phyloP scores from a whole-genome alignment of 1,140 invertebrate genomes.

The Monochamus saltuarius region DNA sequence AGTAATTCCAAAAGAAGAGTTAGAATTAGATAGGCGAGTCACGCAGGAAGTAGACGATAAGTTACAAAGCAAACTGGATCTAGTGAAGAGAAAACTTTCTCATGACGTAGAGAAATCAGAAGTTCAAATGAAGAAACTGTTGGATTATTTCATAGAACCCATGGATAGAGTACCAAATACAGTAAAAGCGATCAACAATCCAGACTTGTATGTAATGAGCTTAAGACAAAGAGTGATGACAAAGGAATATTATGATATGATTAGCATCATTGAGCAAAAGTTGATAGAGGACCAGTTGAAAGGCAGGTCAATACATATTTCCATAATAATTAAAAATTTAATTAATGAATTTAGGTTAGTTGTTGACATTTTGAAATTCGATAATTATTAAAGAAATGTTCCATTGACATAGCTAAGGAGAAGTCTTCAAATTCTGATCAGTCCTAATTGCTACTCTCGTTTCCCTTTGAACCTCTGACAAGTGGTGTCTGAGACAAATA shows the following conservation, averaged over 20 bases:
- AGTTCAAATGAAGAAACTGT: constrained; percentile 69
- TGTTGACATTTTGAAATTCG: no score
- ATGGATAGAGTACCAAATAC: constrained; percentile 52
- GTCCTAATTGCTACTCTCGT: no score
- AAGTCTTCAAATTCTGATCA: no score
- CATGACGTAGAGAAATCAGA: constrained; percentile 70
- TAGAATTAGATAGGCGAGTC: constrained; percentile 66
- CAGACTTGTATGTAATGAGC: constrained; percentile 56
- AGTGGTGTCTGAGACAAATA: no score
- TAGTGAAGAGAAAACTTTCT: constrained; percentile 57
- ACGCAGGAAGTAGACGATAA: constrained; percentile 61
- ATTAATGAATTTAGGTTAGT: neutral
- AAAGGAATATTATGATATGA: constrained; percentile 58
- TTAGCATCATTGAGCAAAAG: constrained; percentile 58
- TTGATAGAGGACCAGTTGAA: constrained; percentile 56
- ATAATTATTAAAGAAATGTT: no score
- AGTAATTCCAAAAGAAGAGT: constrained; percentile 58
- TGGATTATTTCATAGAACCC: constrained; percentile 67
- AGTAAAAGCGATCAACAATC: constrained; percentile 55
- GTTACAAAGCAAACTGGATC: constrained; percentile 59
- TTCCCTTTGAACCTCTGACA: no score
- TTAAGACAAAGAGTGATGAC: constrained; percentile 62
- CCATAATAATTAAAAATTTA: constrained; percentile 1
- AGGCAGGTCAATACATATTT: constrained; percentile 52
- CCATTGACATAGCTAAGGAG: neutral